Evolutionary conservation across 2,113 vertebrate species (phyloP).

Genomic region (Nanorana parkeri): DNA sequence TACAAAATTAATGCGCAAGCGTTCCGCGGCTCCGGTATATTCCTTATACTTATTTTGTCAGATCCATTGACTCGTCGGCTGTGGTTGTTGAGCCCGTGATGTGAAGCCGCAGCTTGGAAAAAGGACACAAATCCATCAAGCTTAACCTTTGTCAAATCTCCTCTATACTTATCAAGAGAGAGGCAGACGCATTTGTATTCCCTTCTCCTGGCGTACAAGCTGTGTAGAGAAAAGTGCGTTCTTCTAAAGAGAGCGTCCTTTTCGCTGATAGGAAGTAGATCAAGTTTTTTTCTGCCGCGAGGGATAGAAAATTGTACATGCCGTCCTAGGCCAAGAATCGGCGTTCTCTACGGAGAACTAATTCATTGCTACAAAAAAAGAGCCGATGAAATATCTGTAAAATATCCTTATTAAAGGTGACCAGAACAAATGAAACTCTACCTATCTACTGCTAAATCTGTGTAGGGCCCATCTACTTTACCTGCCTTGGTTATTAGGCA

Average conservation of each 20-base stretch:
- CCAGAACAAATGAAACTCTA: too few relatives aligned
- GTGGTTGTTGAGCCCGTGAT: conserved; percentile 16
- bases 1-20: background rate
- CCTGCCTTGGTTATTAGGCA: too few relatives aligned
- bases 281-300: background rate
- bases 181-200: conserved; percentile 12
- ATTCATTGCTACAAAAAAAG: too few relatives aligned
- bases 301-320: background rate
- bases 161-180: conserved; percentile 23
- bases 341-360: too few relatives aligned
- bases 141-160: conserved; percentile 42
- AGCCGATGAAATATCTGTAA: too few relatives aligned
- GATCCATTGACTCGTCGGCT: conserved; percentile 26
- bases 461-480: too few relatives aligned
- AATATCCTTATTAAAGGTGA: too few relatives aligned
- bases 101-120: conserved; percentile 26
- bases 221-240: background rate
- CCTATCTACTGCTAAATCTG: too few relatives aligned
- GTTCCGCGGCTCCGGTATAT: conserved; percentile 3
- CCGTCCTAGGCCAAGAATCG: background rate
- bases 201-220: background rate
- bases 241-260: background rate
- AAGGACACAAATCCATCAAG: conserved; percentile 44
- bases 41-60: conserved; percentile 24
- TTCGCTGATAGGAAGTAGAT: background rate